Evolutionary conservation across 2,113 vertebrate species (phyloP).

Genomic region (Isichthys henryi): DNA sequence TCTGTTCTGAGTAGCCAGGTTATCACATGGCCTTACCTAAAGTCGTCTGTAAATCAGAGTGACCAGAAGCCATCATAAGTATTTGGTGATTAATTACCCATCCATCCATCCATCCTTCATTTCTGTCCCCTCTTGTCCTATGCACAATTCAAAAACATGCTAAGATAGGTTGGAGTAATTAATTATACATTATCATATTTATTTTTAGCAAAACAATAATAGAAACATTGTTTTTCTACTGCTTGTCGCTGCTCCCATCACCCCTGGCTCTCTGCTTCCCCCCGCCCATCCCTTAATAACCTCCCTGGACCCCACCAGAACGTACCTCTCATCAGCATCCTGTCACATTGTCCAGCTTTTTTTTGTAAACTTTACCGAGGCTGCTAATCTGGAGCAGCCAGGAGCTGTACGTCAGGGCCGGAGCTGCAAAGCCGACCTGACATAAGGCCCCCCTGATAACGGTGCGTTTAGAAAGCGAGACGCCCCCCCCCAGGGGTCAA

Average conservation of each 20-base stretch:
- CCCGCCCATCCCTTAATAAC: background rate
- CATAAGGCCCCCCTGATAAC: background rate
- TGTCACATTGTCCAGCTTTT: background rate
- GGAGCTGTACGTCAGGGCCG: background rate
- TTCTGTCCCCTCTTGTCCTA: background rate
- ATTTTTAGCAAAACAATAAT: background rate
- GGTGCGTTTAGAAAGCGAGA: slow-evolving; percentile 16
- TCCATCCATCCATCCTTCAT: slow-evolving; percentile 19
- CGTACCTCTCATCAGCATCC: background rate
- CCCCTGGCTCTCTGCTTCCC: slow-evolving; percentile 12
- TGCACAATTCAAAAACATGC: background rate
- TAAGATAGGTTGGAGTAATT: background rate
- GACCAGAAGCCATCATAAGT: background rate
- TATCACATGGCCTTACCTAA: background rate
- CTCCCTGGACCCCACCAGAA: background rate
- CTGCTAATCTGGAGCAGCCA: background rate
- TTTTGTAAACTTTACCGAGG: background rate
- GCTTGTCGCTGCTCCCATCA: background rate
- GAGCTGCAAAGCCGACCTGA: background rate
- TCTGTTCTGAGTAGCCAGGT: background rate
- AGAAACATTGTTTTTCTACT: background rate
- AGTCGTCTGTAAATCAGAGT: background rate
- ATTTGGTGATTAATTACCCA: background rate
- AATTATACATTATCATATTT: background rate
- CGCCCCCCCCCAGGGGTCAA: slow-evolving; percentile 45